phyloP scores from a whole-genome alignment of 35 echinoderm and acorn worm species.

The Nesometra sesokonis region DNA sequence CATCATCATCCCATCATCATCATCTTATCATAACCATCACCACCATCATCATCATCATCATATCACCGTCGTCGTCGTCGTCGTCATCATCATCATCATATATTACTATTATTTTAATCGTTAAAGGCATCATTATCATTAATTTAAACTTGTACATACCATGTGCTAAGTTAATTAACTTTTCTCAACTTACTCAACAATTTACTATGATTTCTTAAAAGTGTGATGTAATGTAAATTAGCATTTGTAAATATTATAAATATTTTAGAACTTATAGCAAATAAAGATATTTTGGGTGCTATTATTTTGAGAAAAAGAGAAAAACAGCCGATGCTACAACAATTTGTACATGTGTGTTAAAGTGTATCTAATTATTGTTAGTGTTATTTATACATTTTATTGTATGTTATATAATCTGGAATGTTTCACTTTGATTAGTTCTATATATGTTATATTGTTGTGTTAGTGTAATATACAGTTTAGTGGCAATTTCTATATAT shows the following conservation, averaged over 20 bases:
- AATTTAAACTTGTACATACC: background rate
- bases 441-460: too few species aligned
- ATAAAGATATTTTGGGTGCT: background rate
- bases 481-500: too few species aligned
- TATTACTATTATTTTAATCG: too few species aligned
- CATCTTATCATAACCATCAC: background rate
- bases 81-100: too few species aligned
- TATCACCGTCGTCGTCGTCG: too few species aligned
- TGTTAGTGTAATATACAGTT: too few species aligned
- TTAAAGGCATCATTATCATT: too few species aligned
- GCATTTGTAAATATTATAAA: background rate
- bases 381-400: background rate
- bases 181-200: background rate
- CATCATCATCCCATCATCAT: too few species aligned
- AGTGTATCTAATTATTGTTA: background rate
- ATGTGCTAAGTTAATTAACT: background rate
- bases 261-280: background rate
- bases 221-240: background rate
- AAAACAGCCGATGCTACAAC: background rate
- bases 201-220: background rate
- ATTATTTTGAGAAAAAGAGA: background rate
- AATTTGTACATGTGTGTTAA: background rate
- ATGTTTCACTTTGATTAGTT: background rate
- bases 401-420: background rate
- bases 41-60: background rate